phyloP scores from a whole-genome alignment of 2,888 invertebrate genomes.

The Eupithecia dodoneata region DNA sequence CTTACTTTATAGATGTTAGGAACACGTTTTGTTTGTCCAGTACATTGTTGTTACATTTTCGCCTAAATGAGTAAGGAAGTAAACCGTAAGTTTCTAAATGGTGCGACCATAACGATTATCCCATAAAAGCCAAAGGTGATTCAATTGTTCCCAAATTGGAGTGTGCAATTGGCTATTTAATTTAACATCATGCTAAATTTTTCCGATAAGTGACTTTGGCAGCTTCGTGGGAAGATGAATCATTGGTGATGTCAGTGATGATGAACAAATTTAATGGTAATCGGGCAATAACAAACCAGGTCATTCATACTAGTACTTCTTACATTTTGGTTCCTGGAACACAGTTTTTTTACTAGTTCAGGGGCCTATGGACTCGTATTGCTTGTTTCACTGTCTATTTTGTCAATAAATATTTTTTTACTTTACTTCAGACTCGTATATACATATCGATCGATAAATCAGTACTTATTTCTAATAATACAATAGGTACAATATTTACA shows the following conservation, averaged over 20 bases:
- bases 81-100: constrained; percentile 22
- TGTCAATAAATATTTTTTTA: too few relatives aligned
- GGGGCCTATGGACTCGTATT: too few relatives aligned
- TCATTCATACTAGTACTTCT: constrained; percentile 1
- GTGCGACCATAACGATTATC: constrained; percentile 45
- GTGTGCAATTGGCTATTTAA: constrained; percentile 49
- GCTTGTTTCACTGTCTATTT: too few relatives aligned
- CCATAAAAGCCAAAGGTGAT: constrained; percentile 44
- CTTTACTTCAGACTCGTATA: constrained; percentile 14
- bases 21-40: neutral
- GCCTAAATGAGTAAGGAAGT: neutral
- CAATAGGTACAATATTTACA: constrained; percentile 54
- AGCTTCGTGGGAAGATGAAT: constrained; percentile 59
- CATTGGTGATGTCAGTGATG: constrained; percentile 59
- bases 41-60: neutral
- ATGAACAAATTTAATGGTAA: constrained; percentile 53
- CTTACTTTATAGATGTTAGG: neutral
- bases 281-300: constrained; percentile 42
- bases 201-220: constrained; percentile 48
- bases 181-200: constrained; percentile 46
- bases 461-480: constrained; percentile 31
- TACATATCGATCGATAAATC: constrained; percentile 31
- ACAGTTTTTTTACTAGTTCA: too few relatives aligned
- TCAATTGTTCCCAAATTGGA: constrained; percentile 49
- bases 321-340: too few relatives aligned